Percentiles rank a stretch among this genome's conserved stretches.
phyloP scores from a whole-genome alignment of 1,140 invertebrate species.

The Orius laevigatus region DNA sequence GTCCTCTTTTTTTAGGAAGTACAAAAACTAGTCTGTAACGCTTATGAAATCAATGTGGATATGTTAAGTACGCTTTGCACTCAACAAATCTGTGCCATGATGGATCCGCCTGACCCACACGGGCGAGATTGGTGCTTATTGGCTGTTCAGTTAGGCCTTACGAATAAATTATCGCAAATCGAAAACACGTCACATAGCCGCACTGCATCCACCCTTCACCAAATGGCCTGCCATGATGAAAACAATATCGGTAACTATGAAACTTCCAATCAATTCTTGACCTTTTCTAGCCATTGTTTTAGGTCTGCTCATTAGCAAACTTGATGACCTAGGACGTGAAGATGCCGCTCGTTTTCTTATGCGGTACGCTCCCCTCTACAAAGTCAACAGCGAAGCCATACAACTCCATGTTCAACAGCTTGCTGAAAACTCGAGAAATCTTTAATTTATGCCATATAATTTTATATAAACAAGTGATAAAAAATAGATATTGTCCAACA shows the following conservation, averaged over 20 bases:
- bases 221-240: conserved; percentile 10
- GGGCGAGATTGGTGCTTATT: conserved; percentile 72
- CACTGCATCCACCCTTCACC: conserved; percentile 17
- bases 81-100: conserved; percentile 37
- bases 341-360: conserved; percentile 18
- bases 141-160: conserved; percentile 48
- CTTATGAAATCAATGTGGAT: conserved; percentile 21
- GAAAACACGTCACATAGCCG: conserved; percentile 17
- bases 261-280: not conserved
- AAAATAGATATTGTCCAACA: not conserved
- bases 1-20: conserved; percentile 3
- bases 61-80: conserved; percentile 31
- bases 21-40: conserved; percentile 23
- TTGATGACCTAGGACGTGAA: conserved; percentile 18
- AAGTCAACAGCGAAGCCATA: conserved; percentile 10
- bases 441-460: not conserved
- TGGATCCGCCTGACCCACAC: conserved; percentile 62
- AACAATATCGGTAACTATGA: conserved; percentile 13
- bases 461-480: not conserved
- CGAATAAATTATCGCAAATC: conserved; percentile 16
- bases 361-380: conserved; percentile 18
- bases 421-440: not conserved
- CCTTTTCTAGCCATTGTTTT: not conserved
- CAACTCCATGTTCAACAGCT: not conserved
- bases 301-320: conserved; percentile 19